Base-by-base conservation (phyloP, 2,888 invertebrate species). In the Drosophila mimica region DNA sequence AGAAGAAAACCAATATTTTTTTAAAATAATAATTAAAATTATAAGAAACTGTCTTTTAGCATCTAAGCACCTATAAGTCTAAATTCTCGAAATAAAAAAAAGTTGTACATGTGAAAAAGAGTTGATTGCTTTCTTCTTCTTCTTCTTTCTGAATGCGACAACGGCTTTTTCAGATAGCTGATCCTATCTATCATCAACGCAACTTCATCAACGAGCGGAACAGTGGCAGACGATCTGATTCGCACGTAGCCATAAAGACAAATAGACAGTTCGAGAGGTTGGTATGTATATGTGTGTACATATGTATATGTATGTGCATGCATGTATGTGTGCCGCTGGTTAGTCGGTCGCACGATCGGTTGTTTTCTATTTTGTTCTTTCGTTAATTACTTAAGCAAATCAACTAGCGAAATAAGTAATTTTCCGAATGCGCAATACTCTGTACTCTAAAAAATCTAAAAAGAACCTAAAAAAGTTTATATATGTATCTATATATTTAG, bases 201-300 rank as follows among this genome's bases (percentile, higher is more conserved):
- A 56, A 56, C 38, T 56, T 56, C 38, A 56, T 38, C 28, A 40
- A 8, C n/a, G 13, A 56, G 30, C 38, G 38, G 4, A 38, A 40
- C 2, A 40, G 38, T 56, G 56, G 56, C 13, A 13, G 38, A 56
- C 56, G 56, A 56, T 38, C n/a, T 13, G n/a, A 40, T 13, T 40
- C 38, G 56, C 56, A 56, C 56, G 56, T 56, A 56, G 38, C 4
- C 56, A 40, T n/a, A 40, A n/a, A 28, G 38, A 30, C 56, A 56
- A 40, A 56, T 40, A 38, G 13, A 28, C 34, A 36, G 53, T n/a
- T 15, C 7, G 20, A 30, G 17, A 30, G 51, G 17, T 36, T 34
- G 17, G 2, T 54, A 11, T 54, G 4, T 11, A 17, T 25, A 15
- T 20, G 13, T 43, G 4, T 43, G 3, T 46, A 11, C 9, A 11